Conservation (phyloP, 1,140 invertebrate species). For the Sogatella furcifera region DNA sequence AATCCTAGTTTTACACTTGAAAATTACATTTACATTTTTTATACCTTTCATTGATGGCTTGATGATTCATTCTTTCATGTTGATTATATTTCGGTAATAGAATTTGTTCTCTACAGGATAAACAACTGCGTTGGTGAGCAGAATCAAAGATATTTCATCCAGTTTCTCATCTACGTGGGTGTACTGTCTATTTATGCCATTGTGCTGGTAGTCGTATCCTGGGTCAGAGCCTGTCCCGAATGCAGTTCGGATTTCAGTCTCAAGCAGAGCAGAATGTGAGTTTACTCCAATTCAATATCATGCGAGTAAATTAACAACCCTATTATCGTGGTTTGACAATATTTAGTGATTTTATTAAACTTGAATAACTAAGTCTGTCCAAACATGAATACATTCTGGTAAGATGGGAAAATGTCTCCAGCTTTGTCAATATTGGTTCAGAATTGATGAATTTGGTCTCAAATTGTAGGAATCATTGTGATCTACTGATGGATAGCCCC, state of each 20-base stretch:
- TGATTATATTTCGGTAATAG: slow-evolving; percentile 2
- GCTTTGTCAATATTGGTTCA: too few relatives aligned
- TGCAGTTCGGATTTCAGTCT: slow-evolving; percentile 53
- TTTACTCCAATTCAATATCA: slow-evolving; percentile 15
- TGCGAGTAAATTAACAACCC: too few relatives aligned
- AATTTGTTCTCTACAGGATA: slow-evolving; percentile 49
- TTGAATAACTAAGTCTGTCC: too few relatives aligned
- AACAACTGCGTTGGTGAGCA: slow-evolving; percentile 91
- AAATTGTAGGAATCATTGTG: too few relatives aligned
- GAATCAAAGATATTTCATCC: slow-evolving; percentile 90
- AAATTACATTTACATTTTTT: neutral
- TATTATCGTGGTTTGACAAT: neutral
- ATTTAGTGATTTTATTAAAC: too few relatives aligned
- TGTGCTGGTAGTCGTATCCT: slow-evolving; percentile 57
- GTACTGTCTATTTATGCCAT: slow-evolving; percentile 56
- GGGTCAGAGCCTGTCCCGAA: slow-evolving; percentile 59
- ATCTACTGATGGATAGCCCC: too few relatives aligned
- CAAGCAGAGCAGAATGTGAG: slow-evolving; percentile 68
- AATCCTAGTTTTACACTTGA: too few relatives aligned
- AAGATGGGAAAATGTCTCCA: too few relatives aligned
- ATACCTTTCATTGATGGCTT: neutral
- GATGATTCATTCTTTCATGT: slow-evolving; percentile 8
- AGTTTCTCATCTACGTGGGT: slow-evolving; percentile 76
- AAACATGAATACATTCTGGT: too few relatives aligned
- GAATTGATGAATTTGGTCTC: too few relatives aligned